A percentile compares a stretch with the other conserved stretches of the same genome.
Evolutionary conservation across 2,888 invertebrate genomes (phyloP).

Genomic region (Meghimatium bilineatum): DNA sequence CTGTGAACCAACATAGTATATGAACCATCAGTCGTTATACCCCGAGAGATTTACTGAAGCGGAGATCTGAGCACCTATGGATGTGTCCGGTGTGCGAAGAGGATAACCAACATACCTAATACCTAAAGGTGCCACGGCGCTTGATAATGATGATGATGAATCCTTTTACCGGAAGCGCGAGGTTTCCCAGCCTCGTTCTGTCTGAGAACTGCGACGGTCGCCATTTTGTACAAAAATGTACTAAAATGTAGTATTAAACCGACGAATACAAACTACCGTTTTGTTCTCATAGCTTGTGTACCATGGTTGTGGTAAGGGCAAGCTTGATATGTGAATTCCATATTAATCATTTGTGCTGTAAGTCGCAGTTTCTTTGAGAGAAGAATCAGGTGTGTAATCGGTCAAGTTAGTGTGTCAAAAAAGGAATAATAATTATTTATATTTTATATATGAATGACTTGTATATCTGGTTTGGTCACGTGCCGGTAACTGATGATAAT

Average conservation of each 20-base stretch:
- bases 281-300: conserved; percentile 5
- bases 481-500: not conserved
- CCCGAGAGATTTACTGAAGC: too few relatives aligned
- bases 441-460: not conserved
- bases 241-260: conserved; percentile 39
- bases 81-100: too few relatives aligned
- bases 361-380: not conserved
- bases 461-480: not conserved
- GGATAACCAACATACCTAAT: too few relatives aligned
- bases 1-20: too few relatives aligned
- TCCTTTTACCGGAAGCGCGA: conserved; percentile 42
- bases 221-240: conserved; percentile 60
- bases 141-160: conserved; percentile 15
- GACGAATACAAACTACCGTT: conserved; percentile 7
- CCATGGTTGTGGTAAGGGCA: conserved; percentile 35
- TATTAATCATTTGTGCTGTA: not conserved
- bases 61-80: too few relatives aligned
- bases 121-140: not conserved
- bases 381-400: not conserved
- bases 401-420: not conserved
- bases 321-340: conserved; percentile 3
- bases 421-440: not conserved
- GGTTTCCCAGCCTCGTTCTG: conserved; percentile 61
- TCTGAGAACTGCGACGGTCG: conserved; percentile 61
- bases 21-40: too few relatives aligned